Evolutionary conservation across 1,140 invertebrate species (phyloP).

Genomic region (Piezodorus guildinii): DNA sequence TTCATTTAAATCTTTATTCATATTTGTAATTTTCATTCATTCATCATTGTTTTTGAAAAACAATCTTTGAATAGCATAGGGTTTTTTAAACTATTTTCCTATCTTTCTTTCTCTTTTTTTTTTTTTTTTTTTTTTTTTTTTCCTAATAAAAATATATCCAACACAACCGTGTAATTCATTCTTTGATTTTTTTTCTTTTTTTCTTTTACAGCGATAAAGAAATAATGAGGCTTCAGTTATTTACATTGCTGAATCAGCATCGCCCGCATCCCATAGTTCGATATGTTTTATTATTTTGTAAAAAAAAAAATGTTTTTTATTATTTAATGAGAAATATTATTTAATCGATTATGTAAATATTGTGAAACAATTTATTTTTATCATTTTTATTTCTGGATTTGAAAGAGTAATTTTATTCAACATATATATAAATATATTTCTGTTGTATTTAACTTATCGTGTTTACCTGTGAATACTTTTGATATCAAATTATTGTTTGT

Average conservation of each 20-base stretch:
- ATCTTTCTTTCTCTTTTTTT: background rate
- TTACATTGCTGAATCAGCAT: slow-evolving; percentile 3
- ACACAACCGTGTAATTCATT: slow-evolving; percentile 10
- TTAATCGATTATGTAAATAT: too few species aligned
- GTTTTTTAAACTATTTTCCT: background rate
- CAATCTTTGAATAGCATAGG: background rate
- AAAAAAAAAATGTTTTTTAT: too few species aligned
- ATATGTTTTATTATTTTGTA: too few species aligned
- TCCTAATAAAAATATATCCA: background rate
- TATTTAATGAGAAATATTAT: too few species aligned
- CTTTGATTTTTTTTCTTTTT: slow-evolving; percentile 9
- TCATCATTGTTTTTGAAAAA: background rate
- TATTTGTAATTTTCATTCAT: background rate
- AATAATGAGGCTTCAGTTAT: slow-evolving; percentile 1
- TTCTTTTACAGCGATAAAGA: slow-evolving; percentile 2
- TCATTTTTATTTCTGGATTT: too few species aligned
- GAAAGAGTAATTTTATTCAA: too few species aligned
- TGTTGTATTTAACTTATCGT: too few species aligned
- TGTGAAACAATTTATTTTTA: too few species aligned
- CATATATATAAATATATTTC: too few species aligned
- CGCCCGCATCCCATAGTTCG: background rate
- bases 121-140: slow-evolving; percentile 1
- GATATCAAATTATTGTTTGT: too few species aligned
- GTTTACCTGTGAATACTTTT: too few species aligned
- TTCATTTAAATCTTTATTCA: background rate